Evolutionary conservation across 1,140 invertebrate genomes (phyloP), one percentile per base, ranked within the genome.

Genomic region (Drosophila repletoides): DNA sequence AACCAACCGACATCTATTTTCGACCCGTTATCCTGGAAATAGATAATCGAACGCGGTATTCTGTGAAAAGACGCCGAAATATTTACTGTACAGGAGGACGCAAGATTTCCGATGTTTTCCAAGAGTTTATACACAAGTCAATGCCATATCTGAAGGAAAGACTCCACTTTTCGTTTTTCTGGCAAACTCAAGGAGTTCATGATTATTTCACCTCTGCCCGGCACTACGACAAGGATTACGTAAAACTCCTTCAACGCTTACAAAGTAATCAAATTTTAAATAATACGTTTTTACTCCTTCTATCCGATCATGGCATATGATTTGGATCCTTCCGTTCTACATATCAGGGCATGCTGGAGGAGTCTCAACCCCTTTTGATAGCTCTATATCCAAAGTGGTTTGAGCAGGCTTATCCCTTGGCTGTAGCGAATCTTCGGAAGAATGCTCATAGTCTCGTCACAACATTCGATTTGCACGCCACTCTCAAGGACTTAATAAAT

Each of bases 241-340:
- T 46, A 34, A 33, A 10, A 14, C 10, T 72, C 1, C 4, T 80
- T n/a, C 51, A 34, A 15, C 24, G 7, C 0, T 7, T 80, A 0
- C 10, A 55, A 3, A 9, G 29, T 3, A 19, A 33, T 0, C 91
- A 92, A 0, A 89, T 93, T 5, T 88, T 95, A 29, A 92, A 95
- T 31, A 92, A 93, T 29, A 94, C 94, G 0, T 89, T 95, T 65
- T 75, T 98, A 0, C 91, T 98, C 5, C 92, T 98, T 3, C 91
- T 97, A 76, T 97, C 96, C 69, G 97, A 98, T 88, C 97, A 99
- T 88, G 98, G 98, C 0, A 94, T 97, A 76, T 89, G 97, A 10
- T 28, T 15, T 0, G 97, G 95, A 90, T 95, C 96, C 1, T 92
- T 92, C 31, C 79, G 91, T 6, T 74, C 81, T 33, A 97, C 96